A percentile compares a stretch with the other conserved stretches of the same genome.
Conservation (phyloP, 2,797 vertebrate species). For the Hoplostethus atlanticus region DNA sequence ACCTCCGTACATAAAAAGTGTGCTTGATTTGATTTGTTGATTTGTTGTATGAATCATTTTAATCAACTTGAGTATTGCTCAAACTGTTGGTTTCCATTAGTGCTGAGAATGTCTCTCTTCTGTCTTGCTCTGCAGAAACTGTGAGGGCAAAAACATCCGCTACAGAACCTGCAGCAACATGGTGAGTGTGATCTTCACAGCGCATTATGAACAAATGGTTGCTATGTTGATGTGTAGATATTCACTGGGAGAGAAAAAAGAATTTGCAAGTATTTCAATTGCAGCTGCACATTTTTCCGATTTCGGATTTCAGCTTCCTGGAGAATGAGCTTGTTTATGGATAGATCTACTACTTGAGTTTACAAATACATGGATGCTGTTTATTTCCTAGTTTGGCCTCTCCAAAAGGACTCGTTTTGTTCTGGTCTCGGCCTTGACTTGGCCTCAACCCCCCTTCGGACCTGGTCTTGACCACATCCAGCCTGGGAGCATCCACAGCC, state of each 20-base stretch:
- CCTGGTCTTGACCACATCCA: slow-evolving; percentile 35
- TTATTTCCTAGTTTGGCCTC: too few species aligned
- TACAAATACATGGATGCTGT: too few species aligned
- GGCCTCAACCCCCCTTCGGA: too few species aligned
- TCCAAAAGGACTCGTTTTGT: too few species aligned
- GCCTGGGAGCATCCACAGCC: slow-evolving; percentile 72
- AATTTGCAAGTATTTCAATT: background rate
- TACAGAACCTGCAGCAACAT: slow-evolving; percentile 94
- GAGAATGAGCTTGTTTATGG: too few species aligned
- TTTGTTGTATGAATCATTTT: slow-evolving; percentile 5
- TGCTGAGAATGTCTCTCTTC: slow-evolving; percentile 34
- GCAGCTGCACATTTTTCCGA: too few species aligned
- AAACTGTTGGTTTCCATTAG: slow-evolving; percentile 41
- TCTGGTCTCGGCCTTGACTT: too few species aligned
- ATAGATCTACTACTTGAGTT: too few species aligned
- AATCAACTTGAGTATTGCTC: background rate
- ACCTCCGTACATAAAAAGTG: too few species aligned
- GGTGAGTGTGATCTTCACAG: slow-evolving; percentile 62
- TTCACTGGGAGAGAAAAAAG: background rate
- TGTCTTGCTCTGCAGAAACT: slow-evolving; percentile 85
- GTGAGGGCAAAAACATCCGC: slow-evolving; percentile 93
- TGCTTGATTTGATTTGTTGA: background rate
- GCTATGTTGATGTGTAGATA: background rate
- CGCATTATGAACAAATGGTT: background rate
- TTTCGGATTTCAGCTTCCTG: too few species aligned